phyloP scores from a whole-genome alignment of 2,797 vertebrate genomes.

The Pseudochromis fuscus region DNA sequence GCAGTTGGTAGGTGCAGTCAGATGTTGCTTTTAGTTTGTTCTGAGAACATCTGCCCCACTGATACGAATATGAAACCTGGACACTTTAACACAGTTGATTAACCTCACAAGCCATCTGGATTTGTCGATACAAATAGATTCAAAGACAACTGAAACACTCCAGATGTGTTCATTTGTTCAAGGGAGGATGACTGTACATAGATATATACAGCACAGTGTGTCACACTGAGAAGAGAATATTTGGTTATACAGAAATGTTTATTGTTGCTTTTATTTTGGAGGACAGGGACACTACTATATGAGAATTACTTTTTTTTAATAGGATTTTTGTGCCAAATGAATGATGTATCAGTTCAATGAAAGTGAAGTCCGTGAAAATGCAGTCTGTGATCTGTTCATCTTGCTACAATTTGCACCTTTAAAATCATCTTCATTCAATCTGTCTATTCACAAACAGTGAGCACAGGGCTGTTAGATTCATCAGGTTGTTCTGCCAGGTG shows the following conservation, averaged over 20 bases:
- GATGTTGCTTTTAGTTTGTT: slow-evolving; percentile 58
- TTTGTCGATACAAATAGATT: slow-evolving; percentile 46
- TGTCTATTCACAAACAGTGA: background rate
- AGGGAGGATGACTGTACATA: background rate
- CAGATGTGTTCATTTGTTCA: slow-evolving; percentile 27
- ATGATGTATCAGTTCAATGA: background rate
- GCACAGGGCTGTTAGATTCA: background rate
- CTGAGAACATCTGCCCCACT: slow-evolving; percentile 60
- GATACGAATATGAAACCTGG: slow-evolving; percentile 38
- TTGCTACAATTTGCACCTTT: background rate
- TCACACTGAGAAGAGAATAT: background rate
- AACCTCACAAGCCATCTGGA: slow-evolving; percentile 60
- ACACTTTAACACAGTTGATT: slow-evolving; percentile 46
- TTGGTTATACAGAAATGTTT: background rate
- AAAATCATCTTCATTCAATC: slow-evolving; percentile 19
- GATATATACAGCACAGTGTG: background rate
- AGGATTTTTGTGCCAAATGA: background rate
- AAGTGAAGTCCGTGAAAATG: background rate
- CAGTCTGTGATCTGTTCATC: background rate
- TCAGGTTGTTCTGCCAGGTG: background rate
- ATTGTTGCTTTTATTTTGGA: background rate
- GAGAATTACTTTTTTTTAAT: background rate
- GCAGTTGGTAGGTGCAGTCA: slow-evolving; percentile 51
- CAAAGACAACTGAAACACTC: slow-evolving; percentile 5
- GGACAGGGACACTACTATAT: background rate